Conservation (phyloP, 1,140 invertebrate species). For the Zaprionus ghesquierei region DNA sequence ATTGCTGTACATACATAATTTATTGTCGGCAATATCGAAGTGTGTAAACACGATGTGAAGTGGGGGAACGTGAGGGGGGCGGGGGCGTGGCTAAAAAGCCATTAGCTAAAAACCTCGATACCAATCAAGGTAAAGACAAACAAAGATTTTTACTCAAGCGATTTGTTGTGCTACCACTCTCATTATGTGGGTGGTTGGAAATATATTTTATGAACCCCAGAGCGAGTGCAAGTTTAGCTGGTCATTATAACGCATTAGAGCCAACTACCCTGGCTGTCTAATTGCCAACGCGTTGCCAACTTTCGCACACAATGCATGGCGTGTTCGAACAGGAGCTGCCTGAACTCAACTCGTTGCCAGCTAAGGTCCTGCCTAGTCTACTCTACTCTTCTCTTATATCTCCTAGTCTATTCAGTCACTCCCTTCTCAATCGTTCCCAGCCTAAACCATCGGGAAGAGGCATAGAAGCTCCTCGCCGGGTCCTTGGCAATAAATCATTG, state of each 20-base stretch:
- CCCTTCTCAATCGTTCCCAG: not conserved
- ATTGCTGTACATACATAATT: constrained; percentile 65
- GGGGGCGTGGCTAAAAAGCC: not conserved
- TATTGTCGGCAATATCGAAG: constrained; percentile 55
- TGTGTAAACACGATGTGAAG: constrained; percentile 49
- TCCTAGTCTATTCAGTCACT: not conserved
- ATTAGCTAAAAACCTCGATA: not conserved
- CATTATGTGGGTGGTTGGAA: not conserved
- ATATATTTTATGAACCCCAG: not conserved
- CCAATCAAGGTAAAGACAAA: not conserved
- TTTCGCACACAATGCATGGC: constrained; percentile 55
- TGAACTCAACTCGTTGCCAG: not conserved
- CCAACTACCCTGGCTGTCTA: constrained; percentile 57
- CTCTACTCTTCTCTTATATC: fast-evolving
- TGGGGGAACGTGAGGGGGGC: not conserved
- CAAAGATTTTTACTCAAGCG: not conserved
- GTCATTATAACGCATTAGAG: constrained; percentile 74
- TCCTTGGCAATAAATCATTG: constrained; percentile 66
- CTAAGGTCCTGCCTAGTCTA: not conserved
- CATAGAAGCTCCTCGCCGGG: constrained; percentile 26
- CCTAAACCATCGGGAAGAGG: not conserved
- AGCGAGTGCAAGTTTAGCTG: constrained; percentile 3
- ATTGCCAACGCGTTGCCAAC: constrained; percentile 64
- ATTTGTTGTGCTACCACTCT: not conserved
- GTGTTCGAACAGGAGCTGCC: not conserved